Percentiles rank a stretch among this genome's conserved stretches.
Conservation (phyloP, 2,113 vertebrate species). For the Pitta sordida region DNA sequence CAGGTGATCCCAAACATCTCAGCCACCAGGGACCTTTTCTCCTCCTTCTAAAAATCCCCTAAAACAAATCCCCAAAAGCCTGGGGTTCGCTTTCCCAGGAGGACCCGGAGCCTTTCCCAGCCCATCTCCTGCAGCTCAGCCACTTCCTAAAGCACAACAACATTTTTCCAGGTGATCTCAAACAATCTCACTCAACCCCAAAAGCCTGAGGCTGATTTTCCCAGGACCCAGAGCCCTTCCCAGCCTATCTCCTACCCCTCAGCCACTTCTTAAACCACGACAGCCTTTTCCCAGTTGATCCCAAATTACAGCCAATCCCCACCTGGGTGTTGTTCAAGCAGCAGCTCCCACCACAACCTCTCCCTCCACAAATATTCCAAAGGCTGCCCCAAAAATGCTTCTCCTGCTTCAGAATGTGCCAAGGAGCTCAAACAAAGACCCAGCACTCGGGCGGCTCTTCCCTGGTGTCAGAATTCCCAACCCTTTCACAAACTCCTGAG, state of each 20-base stretch:
- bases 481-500: neutral
- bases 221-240: too few relatives aligned
- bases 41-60: too few relatives aligned
- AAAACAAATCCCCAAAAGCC: neutral
- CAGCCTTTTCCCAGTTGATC: neutral
- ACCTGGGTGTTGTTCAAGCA: neutral
- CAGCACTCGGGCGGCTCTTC: neutral
- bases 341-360: accelerated
- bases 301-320: neutral
- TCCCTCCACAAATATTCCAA: neutral
- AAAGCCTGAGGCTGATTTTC: too few relatives aligned
- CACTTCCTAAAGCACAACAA: neutral
- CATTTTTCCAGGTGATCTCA: neutral
- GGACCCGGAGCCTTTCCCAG: too few relatives aligned
- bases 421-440: neutral
- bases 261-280: neutral
- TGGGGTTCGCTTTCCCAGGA: too few relatives aligned
- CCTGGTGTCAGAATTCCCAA: neutral
- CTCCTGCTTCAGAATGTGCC: neutral
- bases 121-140: too few relatives aligned
- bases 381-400: neutral
- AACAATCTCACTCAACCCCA: too few relatives aligned
- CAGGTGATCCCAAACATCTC: neutral
- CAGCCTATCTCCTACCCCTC: too few relatives aligned
- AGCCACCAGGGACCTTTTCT: neutral